phyloP scores from a whole-genome alignment of 2,888 invertebrate genomes.

The Linnaemya vulpina region DNA sequence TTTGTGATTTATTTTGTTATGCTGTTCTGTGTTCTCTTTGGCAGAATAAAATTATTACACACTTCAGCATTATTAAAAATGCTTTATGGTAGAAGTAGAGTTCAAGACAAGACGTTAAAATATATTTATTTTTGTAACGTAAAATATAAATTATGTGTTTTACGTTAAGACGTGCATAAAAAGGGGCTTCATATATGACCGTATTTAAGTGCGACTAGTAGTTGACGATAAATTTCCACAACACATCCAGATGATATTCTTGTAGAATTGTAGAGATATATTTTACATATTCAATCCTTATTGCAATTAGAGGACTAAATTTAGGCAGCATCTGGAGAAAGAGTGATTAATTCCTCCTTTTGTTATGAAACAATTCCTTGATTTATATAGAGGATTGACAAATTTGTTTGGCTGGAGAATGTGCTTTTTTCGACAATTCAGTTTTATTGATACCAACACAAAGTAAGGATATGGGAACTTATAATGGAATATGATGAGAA shows the following conservation, averaged over 20 bases:
- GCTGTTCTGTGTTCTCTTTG: conserved; percentile 16
- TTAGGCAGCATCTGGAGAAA: too few species aligned
- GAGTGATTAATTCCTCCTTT: too few species aligned
- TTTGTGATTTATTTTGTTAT: conserved; percentile 37
- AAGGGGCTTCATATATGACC: conserved; percentile 54
- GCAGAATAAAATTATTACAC: conserved; percentile 32
- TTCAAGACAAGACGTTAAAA: conserved; percentile 26
- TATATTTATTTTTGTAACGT: conserved; percentile 27
- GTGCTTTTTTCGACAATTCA: too few species aligned
- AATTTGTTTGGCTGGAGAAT: too few species aligned
- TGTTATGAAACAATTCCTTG: too few species aligned
- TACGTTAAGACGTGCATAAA: conserved; percentile 66
- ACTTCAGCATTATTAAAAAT: conserved; percentile 24
- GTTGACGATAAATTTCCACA: conserved; percentile 17
- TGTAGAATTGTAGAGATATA: background rate
- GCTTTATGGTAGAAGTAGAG: background rate
- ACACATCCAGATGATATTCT: conserved; percentile 1
- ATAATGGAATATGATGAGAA: too few species aligned
- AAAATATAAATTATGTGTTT: conserved; percentile 59
- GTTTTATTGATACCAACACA: too few species aligned
- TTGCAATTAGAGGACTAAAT: too few species aligned
- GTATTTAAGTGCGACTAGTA: conserved; percentile 14
- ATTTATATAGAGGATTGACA: too few species aligned
- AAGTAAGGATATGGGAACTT: too few species aligned
- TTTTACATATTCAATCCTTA: background rate